These are phyloP conservation scores for Xenopus laevis DNA, from an alignment of 2,113 vertebrate species.

Conservation along the genomic window DNA sequence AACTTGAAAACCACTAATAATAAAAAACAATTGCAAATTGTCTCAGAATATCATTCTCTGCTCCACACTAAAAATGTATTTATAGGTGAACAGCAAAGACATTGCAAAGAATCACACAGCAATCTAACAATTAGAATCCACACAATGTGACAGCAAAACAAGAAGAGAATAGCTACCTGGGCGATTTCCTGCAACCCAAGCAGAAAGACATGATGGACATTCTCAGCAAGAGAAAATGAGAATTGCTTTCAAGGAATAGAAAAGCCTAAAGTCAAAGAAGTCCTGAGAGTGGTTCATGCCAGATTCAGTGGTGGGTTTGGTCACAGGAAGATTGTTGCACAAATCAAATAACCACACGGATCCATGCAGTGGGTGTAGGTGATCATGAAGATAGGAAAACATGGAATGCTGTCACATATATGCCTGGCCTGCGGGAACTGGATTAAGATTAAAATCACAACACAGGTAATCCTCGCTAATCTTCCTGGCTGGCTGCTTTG, in stretches of 20 bases:
- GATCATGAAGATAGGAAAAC: constrained; percentile 31
- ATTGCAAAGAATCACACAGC: too few relatives aligned
- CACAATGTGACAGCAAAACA: too few relatives aligned
- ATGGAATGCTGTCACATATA: constrained; percentile 52
- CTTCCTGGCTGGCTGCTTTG: constrained; percentile 60
- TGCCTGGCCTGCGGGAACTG: constrained; percentile 58
- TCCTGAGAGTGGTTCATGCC: constrained; percentile 12
- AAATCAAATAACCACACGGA: not conserved
- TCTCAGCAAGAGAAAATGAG: constrained; percentile 46
- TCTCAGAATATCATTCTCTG: too few relatives aligned
- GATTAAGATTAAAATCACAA: constrained; percentile 61
- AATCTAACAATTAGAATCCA: too few relatives aligned
- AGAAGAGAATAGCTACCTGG: constrained; percentile 59
- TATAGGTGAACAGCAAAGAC: too few relatives aligned
- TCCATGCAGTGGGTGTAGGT: not conserved
- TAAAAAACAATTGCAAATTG: too few relatives aligned
- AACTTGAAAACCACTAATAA: too few relatives aligned
- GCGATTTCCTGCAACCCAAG: constrained; percentile 68
- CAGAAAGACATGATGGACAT: constrained; percentile 71
- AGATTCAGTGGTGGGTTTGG: not conserved
- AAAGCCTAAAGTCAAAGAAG: not conserved
- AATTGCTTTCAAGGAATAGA: not conserved
- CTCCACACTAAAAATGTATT: too few relatives aligned
- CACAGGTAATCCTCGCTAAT: constrained; percentile 64
- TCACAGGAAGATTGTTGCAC: not conserved